Conservation (phyloP, 2,888 invertebrate genomes). For the Allolobophora icterica region DNA sequence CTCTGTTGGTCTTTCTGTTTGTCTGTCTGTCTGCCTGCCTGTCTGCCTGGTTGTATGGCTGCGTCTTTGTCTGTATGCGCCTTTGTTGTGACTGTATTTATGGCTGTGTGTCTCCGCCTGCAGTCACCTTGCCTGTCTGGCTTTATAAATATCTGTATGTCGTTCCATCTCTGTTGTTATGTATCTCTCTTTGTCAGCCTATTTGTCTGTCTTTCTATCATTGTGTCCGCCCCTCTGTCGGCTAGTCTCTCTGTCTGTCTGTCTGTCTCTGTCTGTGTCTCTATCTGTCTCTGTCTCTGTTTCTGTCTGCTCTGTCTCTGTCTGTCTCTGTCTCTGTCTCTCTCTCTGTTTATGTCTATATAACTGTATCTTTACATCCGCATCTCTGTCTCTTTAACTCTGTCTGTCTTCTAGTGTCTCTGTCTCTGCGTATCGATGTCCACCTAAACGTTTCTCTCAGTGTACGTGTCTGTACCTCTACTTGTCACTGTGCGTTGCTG, state of each 20-base stretch:
- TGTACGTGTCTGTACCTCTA: background rate
- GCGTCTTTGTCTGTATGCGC: too few species aligned
- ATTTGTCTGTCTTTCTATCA: background rate
- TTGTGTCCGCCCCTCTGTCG: background rate
- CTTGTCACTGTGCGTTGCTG: too few species aligned
- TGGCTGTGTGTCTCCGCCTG: too few species aligned
- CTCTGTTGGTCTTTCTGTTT: background rate
- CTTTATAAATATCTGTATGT: too few species aligned
- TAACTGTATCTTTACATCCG: background rate
- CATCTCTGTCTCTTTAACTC: conserved; percentile 26
- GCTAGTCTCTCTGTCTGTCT: background rate
- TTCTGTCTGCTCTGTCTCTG: conserved; percentile 27
- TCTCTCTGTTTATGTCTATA: conserved; percentile 28
- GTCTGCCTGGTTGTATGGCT: background rate
- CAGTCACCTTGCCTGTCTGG: background rate
- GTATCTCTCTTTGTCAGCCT: background rate
- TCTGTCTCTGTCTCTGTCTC: conserved; percentile 30
- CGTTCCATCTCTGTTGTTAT: background rate
- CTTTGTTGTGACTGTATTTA: too few species aligned
- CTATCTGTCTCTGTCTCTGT: conserved; percentile 12
- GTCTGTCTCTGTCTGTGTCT: conserved; percentile 26
- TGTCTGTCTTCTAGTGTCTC: conserved; percentile 8
- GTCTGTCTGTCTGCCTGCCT: too few species aligned
- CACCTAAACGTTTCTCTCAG: background rate
- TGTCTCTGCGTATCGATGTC: conserved; percentile 27